These are phyloP conservation scores for Galendromus occidentalis DNA, from an alignment of 1,140 invertebrate genomes.

Conservation along the genomic window DNA sequence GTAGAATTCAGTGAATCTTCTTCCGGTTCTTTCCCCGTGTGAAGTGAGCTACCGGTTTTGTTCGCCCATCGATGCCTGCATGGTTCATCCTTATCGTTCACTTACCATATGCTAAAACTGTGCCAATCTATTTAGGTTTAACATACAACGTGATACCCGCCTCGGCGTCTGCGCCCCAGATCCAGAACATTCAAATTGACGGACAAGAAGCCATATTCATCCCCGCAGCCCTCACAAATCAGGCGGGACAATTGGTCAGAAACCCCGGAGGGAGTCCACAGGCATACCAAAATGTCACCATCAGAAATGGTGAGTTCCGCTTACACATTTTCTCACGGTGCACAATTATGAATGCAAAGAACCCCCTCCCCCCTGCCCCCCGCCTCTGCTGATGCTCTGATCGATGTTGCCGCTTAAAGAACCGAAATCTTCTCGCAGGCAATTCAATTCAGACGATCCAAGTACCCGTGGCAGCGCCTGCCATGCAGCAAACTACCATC, in stretches of 20 bases:
- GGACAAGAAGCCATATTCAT: constrained; percentile 78
- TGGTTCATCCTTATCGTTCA: no score
- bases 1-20: no score
- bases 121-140: background rate
- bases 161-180: constrained; percentile 26
- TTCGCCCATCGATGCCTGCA: no score
- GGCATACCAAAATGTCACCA: constrained; percentile 6
- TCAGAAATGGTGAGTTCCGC: background rate
- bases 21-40: no score
- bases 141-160: background rate
- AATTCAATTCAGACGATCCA: constrained; percentile 42
- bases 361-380: background rate
- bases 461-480: constrained; percentile 33
- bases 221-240: constrained; percentile 30
- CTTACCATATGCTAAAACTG: no score
- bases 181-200: constrained; percentile 75
- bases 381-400: background rate
- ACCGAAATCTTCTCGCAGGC: constrained; percentile 3
- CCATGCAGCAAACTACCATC: constrained; percentile 49
- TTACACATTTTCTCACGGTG: background rate
- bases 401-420: background rate
- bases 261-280: constrained; percentile 20
- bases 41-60: no score
- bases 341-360: background rate
- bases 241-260: constrained; percentile 28